Percentiles rank a stretch among this genome's conserved stretches.
Conservation (phyloP, 2,797 vertebrate genomes). For the Pantherophis vulpinus region DNA sequence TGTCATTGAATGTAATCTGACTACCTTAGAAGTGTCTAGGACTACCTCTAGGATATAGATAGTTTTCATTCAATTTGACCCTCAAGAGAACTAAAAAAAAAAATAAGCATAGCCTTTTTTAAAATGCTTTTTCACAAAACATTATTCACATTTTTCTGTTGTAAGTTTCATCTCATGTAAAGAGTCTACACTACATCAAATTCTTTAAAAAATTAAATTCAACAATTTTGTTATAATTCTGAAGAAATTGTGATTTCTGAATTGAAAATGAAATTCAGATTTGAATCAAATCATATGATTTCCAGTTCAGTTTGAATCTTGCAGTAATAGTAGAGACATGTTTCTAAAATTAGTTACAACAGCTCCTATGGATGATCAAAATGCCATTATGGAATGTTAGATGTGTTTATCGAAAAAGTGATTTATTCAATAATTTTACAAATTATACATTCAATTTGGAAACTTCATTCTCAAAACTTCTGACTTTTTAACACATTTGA, state of each 20-base stretch:
- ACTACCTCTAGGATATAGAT: background rate
- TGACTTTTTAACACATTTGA: slow-evolving; percentile 15
- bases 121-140: background rate
- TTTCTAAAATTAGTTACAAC: background rate
- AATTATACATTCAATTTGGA: background rate
- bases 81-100: background rate
- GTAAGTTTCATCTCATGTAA: background rate
- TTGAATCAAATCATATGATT: background rate
- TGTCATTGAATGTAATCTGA: background rate
- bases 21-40: background rate
- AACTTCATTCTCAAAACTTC: background rate
- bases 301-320: background rate
- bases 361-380: background rate
- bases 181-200: background rate
- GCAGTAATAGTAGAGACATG: background rate
- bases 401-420: background rate
- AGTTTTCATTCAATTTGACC: background rate
- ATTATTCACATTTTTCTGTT: background rate
- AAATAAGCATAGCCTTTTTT: background rate
- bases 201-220: background rate
- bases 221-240: background rate
- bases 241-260: background rate
- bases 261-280: background rate
- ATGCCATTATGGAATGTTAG: background rate
- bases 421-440: background rate